A percentile compares a stretch with the other conserved stretches of the same genome.
phyloP scores from a whole-genome alignment of 2,797 vertebrate species.

The Apodemus agrarius region DNA sequence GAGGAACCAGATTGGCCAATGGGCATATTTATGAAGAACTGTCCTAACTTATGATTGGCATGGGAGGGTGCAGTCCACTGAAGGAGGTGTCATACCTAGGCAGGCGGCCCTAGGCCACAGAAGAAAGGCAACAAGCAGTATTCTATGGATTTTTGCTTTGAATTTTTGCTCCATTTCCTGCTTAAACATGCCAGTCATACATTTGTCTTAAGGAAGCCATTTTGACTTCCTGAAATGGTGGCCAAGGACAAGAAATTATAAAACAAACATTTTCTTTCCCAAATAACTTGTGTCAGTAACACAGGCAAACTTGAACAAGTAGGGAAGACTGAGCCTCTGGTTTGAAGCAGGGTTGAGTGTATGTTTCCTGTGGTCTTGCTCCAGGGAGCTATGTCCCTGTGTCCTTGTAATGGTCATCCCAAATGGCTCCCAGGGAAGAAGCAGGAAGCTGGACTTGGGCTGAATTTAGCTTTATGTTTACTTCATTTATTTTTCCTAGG shows the following conservation, averaged over 20 bases:
- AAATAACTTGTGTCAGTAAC: neutral
- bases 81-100: neutral
- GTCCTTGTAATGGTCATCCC: neutral
- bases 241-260: neutral
- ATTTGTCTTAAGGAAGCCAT: neutral
- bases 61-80: neutral
- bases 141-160: neutral
- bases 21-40: neutral
- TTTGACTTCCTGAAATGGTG: neutral
- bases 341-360: neutral
- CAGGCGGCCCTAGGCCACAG: neutral
- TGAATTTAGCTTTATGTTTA: conserved; percentile 47
- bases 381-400: neutral
- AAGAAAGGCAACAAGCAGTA: neutral
- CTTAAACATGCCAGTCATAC: neutral
- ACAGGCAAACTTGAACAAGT: neutral
- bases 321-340: neutral
- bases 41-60: neutral
- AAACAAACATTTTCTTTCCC: neutral
- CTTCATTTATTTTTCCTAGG: neutral
- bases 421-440: accelerated
- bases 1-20: neutral
- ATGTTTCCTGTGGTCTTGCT: neutral
- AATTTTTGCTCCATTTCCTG: neutral
- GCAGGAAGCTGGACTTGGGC: neutral